Evolutionary conservation across 2,888 invertebrate species (phyloP).

Genomic region (Blastobasis adustella): DNA sequence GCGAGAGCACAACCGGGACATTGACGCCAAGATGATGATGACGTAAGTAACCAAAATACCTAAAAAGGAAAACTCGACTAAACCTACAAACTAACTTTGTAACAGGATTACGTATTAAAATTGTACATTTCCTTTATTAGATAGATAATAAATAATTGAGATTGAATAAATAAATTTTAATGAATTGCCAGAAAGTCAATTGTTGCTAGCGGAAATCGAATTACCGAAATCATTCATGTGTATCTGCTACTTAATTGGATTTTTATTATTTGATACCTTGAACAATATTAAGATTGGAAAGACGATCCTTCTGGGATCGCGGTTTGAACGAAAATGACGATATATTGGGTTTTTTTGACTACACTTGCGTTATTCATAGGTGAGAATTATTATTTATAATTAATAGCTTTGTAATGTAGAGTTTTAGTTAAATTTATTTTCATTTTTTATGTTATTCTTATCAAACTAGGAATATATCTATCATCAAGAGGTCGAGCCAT

Average conservation of each 20-base stretch:
- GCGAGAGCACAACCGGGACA: no score
- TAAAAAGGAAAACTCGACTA: background rate
- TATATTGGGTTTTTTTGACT: constrained; percentile 19
- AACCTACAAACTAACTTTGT: background rate
- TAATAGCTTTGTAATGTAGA: constrained; percentile 1
- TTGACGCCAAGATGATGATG: no score
- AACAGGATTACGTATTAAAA: background rate
- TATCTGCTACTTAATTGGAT: constrained; percentile 25
- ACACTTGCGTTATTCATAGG: constrained; percentile 26
- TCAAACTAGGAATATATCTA: background rate
- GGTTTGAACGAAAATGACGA: constrained; percentile 29
- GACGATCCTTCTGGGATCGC: constrained; percentile 35
- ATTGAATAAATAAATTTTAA: constrained; percentile 1
- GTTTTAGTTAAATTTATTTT: background rate
- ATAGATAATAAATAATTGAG: background rate
- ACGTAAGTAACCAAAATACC: no score
- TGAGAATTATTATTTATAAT: constrained; percentile 22
- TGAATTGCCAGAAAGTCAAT: constrained; percentile 4
- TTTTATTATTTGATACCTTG: constrained; percentile 11
- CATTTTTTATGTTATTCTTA: background rate
- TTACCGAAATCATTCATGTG: constrained; percentile 28
- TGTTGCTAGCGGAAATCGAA: constrained; percentile 17
- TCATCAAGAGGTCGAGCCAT: no score
- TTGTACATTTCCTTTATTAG: constrained; percentile 1
- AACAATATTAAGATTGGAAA: constrained; percentile 12